These are phyloP conservation scores for Solea solea DNA, from an alignment of 2,113 vertebrate species.

Conservation along the genomic window DNA sequence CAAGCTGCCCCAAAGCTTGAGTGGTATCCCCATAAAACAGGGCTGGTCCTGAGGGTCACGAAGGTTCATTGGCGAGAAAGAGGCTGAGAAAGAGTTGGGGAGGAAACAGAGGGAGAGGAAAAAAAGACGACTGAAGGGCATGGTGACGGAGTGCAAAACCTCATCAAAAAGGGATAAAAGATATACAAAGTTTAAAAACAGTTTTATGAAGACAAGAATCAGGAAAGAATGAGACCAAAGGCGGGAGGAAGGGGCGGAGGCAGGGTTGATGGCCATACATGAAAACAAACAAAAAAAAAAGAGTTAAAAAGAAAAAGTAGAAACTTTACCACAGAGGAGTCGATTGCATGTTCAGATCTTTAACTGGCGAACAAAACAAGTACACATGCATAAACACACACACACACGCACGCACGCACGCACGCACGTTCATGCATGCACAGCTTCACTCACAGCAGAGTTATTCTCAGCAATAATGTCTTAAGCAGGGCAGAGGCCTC, in stretches of 20 bases:
- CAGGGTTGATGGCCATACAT: slow-evolving; percentile 44
- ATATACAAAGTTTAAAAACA: slow-evolving; percentile 70
- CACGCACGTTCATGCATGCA: slow-evolving; percentile 14
- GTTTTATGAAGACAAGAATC: slow-evolving; percentile 71
- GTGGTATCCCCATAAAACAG: slow-evolving; percentile 53
- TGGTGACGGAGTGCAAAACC: slow-evolving; percentile 53
- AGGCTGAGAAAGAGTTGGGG: slow-evolving; percentile 21
- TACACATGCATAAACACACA: slow-evolving; percentile 35
- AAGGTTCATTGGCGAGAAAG: slow-evolving; percentile 46
- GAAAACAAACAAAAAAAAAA: slow-evolving; percentile 65
- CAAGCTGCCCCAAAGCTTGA: slow-evolving; percentile 19
- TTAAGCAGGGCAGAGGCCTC: slow-evolving; percentile 65
- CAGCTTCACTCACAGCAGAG: slow-evolving; percentile 27
- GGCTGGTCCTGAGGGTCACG: slow-evolving; percentile 45
- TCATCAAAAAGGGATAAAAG: slow-evolving; percentile 68
- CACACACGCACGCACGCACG: slow-evolving; percentile 25
- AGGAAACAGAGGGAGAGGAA: slow-evolving; percentile 32
- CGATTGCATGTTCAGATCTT: slow-evolving; percentile 71
- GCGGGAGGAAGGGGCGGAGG: slow-evolving; percentile 50
- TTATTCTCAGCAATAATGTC: slow-evolving; percentile 77
- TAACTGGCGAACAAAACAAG: slow-evolving; percentile 71
- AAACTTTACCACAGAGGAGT: slow-evolving; percentile 59
- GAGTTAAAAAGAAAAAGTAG: slow-evolving; percentile 42
- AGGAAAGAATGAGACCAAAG: slow-evolving; percentile 52
- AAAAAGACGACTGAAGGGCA: slow-evolving; percentile 47